These are phyloP conservation scores for Poecilia wingei DNA, from an alignment of 2,797 vertebrate species.

Conservation along the genomic window DNA sequence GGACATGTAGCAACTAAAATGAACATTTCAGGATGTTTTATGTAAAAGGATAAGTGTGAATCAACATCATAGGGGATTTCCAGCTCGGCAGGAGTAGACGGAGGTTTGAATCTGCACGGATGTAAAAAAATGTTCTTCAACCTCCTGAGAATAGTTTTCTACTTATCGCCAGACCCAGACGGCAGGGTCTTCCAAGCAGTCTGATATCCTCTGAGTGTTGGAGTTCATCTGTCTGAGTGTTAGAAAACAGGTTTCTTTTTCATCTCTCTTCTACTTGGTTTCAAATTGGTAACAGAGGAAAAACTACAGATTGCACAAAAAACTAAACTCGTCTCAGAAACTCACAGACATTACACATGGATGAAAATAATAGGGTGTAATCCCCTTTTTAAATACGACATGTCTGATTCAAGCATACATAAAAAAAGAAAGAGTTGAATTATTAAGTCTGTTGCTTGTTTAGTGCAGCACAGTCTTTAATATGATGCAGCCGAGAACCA, in stretches of 20 bases:
- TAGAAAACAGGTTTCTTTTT: constrained; percentile 29
- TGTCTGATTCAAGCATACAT: neutral
- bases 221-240: constrained; percentile 4
- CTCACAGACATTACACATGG: neutral
- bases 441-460: neutral
- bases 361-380: neutral
- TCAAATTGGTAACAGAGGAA: neutral
- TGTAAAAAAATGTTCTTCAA: constrained; percentile 15
- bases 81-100: constrained; percentile 23
- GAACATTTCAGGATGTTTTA: constrained; percentile 21
- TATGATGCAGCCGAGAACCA: neutral
- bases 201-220: constrained; percentile 10
- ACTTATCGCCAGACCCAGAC: constrained; percentile 57
- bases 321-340: neutral
- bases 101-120: constrained; percentile 22
- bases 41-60: constrained; percentile 35
- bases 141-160: constrained; percentile 21
- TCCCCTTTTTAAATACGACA: neutral
- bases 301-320: neutral
- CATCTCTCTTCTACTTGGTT: neutral
- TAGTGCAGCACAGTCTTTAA: neutral
- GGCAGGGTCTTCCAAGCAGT: constrained; percentile 6
- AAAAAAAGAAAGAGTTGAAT: neutral
- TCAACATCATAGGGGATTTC: constrained; percentile 25
- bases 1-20: neutral